These are phyloP conservation scores for Jacana jacana DNA, from an alignment of 2,113 vertebrate species.

Conservation along the genomic window DNA sequence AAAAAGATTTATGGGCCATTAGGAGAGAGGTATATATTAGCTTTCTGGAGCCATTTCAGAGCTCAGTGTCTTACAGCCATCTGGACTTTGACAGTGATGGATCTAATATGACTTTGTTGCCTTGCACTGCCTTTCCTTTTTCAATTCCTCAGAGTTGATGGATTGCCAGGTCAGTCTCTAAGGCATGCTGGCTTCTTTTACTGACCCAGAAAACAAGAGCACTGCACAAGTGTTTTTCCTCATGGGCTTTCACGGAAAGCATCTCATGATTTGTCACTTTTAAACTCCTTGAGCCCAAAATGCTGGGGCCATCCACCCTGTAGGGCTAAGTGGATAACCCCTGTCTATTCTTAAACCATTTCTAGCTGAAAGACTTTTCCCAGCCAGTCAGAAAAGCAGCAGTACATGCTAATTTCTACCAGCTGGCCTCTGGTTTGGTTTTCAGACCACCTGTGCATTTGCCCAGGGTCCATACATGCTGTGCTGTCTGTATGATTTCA, in stretches of 20 bases:
- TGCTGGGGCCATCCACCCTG: not conserved
- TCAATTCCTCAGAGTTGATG: not conserved
- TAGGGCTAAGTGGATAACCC: not conserved
- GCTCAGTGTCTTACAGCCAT: not conserved
- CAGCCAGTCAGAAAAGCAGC: not conserved
- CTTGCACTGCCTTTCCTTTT: not conserved
- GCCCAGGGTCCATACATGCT: not conserved
- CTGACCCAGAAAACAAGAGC: not conserved
- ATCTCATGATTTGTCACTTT: not conserved
- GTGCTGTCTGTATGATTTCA: not conserved
- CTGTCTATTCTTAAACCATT: not conserved
- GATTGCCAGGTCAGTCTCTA: not conserved
- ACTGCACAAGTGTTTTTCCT: not conserved
- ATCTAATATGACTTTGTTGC: not conserved
- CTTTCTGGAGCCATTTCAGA: not conserved
- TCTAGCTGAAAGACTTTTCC: not conserved
- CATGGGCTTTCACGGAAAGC: not conserved
- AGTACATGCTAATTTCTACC: not conserved
- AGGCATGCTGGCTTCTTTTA: not conserved
- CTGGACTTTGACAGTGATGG: not conserved
- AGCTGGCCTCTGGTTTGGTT: not conserved
- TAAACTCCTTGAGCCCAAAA: not conserved
- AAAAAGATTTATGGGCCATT: not conserved
- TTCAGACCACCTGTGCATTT: not conserved
- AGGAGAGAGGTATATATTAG: not conserved